Percentiles rank a stretch among this genome's conserved stretches.
phyloP scores from a whole-genome alignment of 2,113 vertebrate genomes.

The Tetraodon nigroviridis region DNA sequence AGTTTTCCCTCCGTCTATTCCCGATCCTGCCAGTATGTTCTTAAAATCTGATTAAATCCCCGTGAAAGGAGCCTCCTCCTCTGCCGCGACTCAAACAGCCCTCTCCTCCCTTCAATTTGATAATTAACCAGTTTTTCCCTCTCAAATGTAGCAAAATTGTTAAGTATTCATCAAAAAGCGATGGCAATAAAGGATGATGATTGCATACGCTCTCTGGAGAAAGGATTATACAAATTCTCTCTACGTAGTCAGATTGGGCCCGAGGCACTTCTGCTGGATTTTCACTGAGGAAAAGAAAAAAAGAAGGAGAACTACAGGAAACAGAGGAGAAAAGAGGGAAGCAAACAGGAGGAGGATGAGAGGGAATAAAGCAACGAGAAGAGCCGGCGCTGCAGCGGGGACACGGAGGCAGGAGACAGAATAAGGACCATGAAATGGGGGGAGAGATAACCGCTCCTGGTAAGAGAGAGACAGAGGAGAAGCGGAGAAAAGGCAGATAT shows the following conservation, averaged over 20 bases:
- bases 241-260: constrained; percentile 21
- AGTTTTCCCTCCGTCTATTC: constrained; percentile 53
- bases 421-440: constrained; percentile 49
- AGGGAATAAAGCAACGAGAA: constrained; percentile 25
- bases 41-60: constrained; percentile 29
- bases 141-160: constrained; percentile 41
- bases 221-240: constrained; percentile 46
- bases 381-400: constrained; percentile 20
- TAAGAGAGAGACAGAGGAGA: constrained; percentile 37
- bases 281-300: constrained; percentile 21
- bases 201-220: constrained; percentile 32
- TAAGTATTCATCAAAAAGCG: constrained; percentile 39
- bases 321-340: constrained; percentile 17
- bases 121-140: constrained; percentile 38
- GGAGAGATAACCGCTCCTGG: constrained; percentile 41
- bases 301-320: constrained; percentile 27
- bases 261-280: constrained; percentile 32
- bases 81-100: constrained; percentile 46
- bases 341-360: constrained; percentile 32
- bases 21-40: constrained; percentile 44
- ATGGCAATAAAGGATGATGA: constrained; percentile 25
- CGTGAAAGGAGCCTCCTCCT: constrained; percentile 34
- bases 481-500: constrained; percentile 56
- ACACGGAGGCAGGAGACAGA: constrained; percentile 32
- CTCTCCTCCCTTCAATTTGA: constrained; percentile 27